Evolutionary conservation across 2,113 vertebrate genomes (phyloP).

Genomic region (Aspiorhynchus laticeps): DNA sequence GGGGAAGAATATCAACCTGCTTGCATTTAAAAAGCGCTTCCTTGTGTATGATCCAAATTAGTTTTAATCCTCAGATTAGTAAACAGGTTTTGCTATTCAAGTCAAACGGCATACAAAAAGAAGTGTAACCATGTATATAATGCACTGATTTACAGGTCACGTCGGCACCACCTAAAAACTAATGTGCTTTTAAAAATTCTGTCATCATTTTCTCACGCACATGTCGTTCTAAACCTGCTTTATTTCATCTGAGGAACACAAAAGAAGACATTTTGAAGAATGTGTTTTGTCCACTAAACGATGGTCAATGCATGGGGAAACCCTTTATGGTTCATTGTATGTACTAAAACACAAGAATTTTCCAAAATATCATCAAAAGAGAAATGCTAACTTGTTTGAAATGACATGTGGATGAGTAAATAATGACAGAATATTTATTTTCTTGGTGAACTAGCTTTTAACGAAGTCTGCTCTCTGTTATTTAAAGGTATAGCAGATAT

Average conservation of each 20-base stretch:
- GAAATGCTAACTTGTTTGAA: background rate
- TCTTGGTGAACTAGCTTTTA: background rate
- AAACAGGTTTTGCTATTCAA: background rate
- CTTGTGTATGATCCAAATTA: background rate
- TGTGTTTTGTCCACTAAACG: too few species aligned
- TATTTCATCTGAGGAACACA: background rate
- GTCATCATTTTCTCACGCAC: background rate
- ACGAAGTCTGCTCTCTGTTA: slow-evolving; percentile 1
- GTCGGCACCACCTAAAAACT: background rate
- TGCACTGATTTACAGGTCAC: background rate
- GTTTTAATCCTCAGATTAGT: background rate
- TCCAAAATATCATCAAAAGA: background rate
- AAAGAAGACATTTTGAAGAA: background rate
- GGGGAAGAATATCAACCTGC: too few species aligned
- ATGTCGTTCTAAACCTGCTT: background rate
- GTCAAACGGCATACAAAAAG: background rate
- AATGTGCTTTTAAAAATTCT: background rate
- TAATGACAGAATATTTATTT: background rate
- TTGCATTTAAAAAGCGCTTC: background rate
- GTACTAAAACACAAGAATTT: background rate
- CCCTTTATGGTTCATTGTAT: background rate
- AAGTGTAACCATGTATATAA: background rate
- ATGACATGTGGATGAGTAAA: background rate
- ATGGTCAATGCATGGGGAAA: background rate
- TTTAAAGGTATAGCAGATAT: slow-evolving; percentile 25